Base-by-base conservation (phyloP, 2,797 vertebrate species). In the Xenentodon cancila region DNA sequence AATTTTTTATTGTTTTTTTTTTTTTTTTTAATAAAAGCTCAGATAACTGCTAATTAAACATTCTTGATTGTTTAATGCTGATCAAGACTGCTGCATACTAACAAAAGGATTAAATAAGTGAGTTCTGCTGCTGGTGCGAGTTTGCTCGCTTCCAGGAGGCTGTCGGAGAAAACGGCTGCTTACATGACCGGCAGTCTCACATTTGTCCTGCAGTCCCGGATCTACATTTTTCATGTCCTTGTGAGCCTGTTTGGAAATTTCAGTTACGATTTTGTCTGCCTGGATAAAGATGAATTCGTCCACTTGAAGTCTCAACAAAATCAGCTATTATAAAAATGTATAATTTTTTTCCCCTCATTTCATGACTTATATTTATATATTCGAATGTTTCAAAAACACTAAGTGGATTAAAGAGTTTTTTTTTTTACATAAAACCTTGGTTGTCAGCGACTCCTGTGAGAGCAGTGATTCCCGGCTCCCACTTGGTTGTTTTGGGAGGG, bases 341-440 rank as follows among this genome's bases (percentile, higher is more conserved):
- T 45, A 53, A 60, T 60, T 61, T 13, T 37, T 37, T 37, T 32
- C 8, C 32, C 63, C 21, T 52, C 3, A 54, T 57, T 21, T 48
- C 20, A 19, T 7, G 44, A 49, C 7, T 4, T 3, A 19, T 80
- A 80, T 76, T 75, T 74, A 60, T 37, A 37, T 37, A 37, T 37
- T 37, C 79, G 13, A 56, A 27, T 66, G 15, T 58, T 4, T 27
- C 17, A 8, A 63, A 63, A 64, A 40, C 53, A 71, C 16, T 64
- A 52, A 80, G 13, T 18, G 43, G 59, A 61, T 90, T 79, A 89
- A 88, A 68, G 1, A 2, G 4, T 47, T 42, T 74, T 66, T 71
- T 75, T 46, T n/a, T 11, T 13, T 11, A 37, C 3, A 13, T 11
- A 37, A 37, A 32, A 37, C 34, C 12, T 4, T 12, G 34, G 11